Percentiles rank a stretch among this genome's conserved stretches.
Conservation (phyloP, 2,888 invertebrate genomes). For the Diplolepis rosae region DNA sequence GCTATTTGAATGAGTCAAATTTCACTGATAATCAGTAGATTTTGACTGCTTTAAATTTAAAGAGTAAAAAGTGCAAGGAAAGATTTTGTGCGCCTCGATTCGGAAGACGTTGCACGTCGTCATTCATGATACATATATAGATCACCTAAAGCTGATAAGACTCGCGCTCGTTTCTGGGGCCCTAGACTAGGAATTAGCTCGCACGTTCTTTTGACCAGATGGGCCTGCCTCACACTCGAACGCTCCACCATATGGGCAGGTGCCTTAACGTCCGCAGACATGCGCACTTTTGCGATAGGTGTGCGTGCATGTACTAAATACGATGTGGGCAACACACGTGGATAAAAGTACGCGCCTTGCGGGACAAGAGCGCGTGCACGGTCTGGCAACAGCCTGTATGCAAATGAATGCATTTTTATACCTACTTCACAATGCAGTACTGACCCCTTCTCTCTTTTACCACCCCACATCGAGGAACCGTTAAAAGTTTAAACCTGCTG, state of each 20-base stretch:
- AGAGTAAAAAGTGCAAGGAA: too few species aligned
- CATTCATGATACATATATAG: neutral
- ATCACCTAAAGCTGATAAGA: neutral
- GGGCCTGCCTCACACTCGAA: constrained; percentile 55
- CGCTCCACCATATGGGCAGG: constrained; percentile 69
- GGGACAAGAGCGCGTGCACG: constrained; percentile 47
- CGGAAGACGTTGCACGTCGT: neutral
- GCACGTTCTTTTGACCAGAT: constrained; percentile 57
- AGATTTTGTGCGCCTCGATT: too few species aligned
- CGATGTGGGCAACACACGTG: constrained; percentile 35
- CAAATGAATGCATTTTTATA: constrained; percentile 71
- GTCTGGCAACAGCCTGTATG: constrained; percentile 68
- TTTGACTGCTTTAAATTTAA: too few species aligned
- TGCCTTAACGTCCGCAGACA: constrained; percentile 52
- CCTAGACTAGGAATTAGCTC: neutral
- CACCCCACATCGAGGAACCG: constrained; percentile 61
- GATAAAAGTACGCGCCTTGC: constrained; percentile 39
- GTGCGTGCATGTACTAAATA: constrained; percentile 23
- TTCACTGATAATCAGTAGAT: too few species aligned
- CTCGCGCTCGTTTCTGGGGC: neutral
- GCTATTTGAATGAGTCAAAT: too few species aligned
- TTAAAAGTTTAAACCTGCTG: constrained; percentile 72
- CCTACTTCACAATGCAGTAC: constrained; percentile 60
- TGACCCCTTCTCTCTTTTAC: too few species aligned
- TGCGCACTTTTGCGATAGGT: neutral